Conservation (phyloP, 2,888 invertebrate species). For the Drosophila anceps region DNA sequence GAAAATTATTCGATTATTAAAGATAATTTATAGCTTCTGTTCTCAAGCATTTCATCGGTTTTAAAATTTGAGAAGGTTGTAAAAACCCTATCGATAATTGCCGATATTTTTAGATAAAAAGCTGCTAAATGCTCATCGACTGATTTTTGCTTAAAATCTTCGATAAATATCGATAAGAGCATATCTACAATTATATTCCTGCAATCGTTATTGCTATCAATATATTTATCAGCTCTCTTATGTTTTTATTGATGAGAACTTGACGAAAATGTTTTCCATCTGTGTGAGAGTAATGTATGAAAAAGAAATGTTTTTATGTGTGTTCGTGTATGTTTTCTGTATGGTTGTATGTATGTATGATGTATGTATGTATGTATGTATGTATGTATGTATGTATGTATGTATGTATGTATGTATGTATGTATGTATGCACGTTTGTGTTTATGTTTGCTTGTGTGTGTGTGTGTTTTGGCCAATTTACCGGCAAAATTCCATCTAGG, state of each 20-base stretch:
- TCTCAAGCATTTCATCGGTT: no score
- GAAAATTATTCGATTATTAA: not conserved
- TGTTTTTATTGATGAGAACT: slow-evolving; percentile 7
- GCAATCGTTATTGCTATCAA: not conserved
- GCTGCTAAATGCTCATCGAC: no score
- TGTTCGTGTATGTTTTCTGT: slow-evolving; percentile 28
- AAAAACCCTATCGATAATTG: not conserved
- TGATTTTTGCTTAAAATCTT: not conserved
- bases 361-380: slow-evolving; percentile 27
- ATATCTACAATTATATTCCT: not conserved
- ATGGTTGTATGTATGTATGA: slow-evolving; percentile 28
- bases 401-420: slow-evolving; percentile 31
- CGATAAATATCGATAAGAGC: not conserved
- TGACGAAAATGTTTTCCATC: slow-evolving; percentile 13
- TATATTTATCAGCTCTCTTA: slow-evolving; percentile 20
- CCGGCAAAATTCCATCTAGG: slow-evolving; percentile 86
- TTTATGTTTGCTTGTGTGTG: slow-evolving; percentile 30
- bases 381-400: slow-evolving; percentile 27
- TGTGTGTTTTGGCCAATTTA: slow-evolving; percentile 83
- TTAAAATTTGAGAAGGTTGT: no score
- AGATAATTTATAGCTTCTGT: not conserved
- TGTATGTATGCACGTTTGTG: slow-evolving; percentile 26
- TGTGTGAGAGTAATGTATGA: slow-evolving; percentile 22
- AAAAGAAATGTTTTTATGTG: slow-evolving; percentile 20
- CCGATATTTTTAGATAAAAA: not conserved